Conservation (phyloP, 1,140 invertebrate genomes). For the Frieseomelitta varia region DNA sequence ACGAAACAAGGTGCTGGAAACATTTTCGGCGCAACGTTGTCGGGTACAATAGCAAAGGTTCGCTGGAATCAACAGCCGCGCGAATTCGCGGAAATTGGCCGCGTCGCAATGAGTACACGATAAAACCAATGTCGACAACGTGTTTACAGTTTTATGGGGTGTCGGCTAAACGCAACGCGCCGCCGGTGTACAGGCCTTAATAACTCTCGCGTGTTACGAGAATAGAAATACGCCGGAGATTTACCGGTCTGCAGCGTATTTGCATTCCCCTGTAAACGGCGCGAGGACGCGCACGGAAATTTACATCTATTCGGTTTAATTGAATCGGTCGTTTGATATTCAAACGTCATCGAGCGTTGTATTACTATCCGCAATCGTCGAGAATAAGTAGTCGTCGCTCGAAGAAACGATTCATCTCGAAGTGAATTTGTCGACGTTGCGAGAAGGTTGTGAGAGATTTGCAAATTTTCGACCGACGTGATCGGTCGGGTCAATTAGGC, state of each 20-base stretch:
- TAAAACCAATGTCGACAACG: slow-evolving; percentile 64
- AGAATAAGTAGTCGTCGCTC: no score
- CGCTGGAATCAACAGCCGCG: slow-evolving; percentile 6
- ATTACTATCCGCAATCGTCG: neutral
- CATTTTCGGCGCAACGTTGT: neutral
- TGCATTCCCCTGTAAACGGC: slow-evolving; percentile 12
- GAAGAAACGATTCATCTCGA: no score
- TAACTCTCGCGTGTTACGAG: slow-evolving; percentile 43
- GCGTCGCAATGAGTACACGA: slow-evolving; percentile 51
- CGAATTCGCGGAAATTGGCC: slow-evolving; percentile 36
- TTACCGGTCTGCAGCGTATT: slow-evolving; percentile 25
- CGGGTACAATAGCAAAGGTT: slow-evolving; percentile 21
- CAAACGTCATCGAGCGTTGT: neutral
- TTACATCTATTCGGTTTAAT: slow-evolving; percentile 17
- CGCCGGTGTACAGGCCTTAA: slow-evolving; percentile 33
- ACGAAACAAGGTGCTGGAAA: neutral
- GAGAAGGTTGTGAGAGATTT: no score
- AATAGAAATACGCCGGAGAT: slow-evolving; percentile 41
- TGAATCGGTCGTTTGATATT: slow-evolving; percentile 20
- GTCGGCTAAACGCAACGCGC: slow-evolving; percentile 47
- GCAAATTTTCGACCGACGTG: no score
- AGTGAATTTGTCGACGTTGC: no score
- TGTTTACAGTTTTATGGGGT: slow-evolving; percentile 67
- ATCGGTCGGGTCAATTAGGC: no score
- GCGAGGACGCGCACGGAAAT: neutral